These are phyloP conservation scores for Poeciliopsis prolifica DNA, from an alignment of 2,113 vertebrate species.

Conservation along the genomic window DNA sequence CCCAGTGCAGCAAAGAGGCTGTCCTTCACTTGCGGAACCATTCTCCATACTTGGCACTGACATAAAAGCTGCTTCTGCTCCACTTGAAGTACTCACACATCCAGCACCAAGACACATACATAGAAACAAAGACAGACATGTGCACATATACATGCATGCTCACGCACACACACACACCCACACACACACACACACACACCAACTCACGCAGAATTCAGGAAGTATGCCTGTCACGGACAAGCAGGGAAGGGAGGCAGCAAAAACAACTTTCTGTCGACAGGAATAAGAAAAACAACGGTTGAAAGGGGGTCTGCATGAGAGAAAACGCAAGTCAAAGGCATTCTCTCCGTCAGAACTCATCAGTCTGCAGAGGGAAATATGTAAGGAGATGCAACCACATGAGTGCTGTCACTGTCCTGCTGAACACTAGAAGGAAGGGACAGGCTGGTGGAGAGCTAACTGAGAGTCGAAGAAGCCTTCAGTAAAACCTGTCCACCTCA, in stretches of 20 bases:
- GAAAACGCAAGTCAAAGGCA: slow-evolving; percentile 65
- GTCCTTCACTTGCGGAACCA: slow-evolving; percentile 73
- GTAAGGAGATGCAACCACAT: slow-evolving; percentile 68
- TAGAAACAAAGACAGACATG: slow-evolving; percentile 32
- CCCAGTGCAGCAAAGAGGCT: slow-evolving; percentile 74
- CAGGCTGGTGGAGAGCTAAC: slow-evolving; percentile 50
- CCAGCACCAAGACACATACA: slow-evolving; percentile 42
- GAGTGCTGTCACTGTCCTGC: slow-evolving; percentile 71
- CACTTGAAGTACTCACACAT: slow-evolving; percentile 68
- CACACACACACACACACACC: slow-evolving; percentile 41
- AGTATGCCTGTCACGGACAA: slow-evolving; percentile 74
- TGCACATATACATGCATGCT: slow-evolving; percentile 30
- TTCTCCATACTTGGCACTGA: slow-evolving; percentile 79
- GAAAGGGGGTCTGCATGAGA: slow-evolving; percentile 70
- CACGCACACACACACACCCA: slow-evolving; percentile 37
- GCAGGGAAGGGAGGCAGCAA: slow-evolving; percentile 69
- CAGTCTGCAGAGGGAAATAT: slow-evolving; percentile 66
- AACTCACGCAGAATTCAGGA: slow-evolving; percentile 62
- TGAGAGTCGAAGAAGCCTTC: slow-evolving; percentile 49
- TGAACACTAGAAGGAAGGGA: slow-evolving; percentile 58
- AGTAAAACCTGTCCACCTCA: slow-evolving; percentile 41
- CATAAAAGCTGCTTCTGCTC: slow-evolving; percentile 76
- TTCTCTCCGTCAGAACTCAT: slow-evolving; percentile 68
- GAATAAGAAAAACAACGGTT: slow-evolving; percentile 77
- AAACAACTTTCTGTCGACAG: slow-evolving; percentile 79